phyloP scores from a whole-genome alignment of 2,797 vertebrate species.

The Enteromius paludinosus region DNA sequence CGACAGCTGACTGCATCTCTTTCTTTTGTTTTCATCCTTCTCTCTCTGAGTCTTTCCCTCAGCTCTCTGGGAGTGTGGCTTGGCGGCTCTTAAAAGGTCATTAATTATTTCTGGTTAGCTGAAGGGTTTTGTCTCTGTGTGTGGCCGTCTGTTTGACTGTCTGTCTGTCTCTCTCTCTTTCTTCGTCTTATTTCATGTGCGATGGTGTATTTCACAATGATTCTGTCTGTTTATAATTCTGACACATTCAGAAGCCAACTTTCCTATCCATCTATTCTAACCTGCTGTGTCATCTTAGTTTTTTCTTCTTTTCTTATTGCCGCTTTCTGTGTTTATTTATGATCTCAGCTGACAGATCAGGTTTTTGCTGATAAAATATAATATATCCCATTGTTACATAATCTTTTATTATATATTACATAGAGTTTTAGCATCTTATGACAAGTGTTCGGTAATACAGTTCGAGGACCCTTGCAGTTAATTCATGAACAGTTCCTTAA shows the following conservation, averaged over 20 bases:
- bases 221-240: background rate
- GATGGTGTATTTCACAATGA: background rate
- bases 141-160: conserved; percentile 30
- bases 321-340: conserved; percentile 35
- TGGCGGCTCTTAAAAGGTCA: conserved; percentile 47
- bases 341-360: background rate
- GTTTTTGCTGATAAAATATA: background rate
- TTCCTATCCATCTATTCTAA: conserved; percentile 2
- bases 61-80: conserved; percentile 33
- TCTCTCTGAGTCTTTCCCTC: background rate
- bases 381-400: background rate
- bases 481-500: too few relatives aligned
- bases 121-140: conserved; percentile 33
- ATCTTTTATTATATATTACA: background rate
- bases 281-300: background rate
- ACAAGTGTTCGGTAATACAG: too few relatives aligned
- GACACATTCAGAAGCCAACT: conserved; percentile 25
- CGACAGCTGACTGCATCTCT: conserved; percentile 21
- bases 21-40: background rate
- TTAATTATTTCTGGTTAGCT: conserved; percentile 53
- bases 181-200: background rate
- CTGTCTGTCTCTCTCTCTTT: conserved; percentile 1
- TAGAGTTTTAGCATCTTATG: background rate
- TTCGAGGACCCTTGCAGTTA: too few relatives aligned
- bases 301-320: background rate